Evolutionary conservation across 2,113 vertebrate species (phyloP).

Genomic region (Lutjanus erythropterus): DNA sequence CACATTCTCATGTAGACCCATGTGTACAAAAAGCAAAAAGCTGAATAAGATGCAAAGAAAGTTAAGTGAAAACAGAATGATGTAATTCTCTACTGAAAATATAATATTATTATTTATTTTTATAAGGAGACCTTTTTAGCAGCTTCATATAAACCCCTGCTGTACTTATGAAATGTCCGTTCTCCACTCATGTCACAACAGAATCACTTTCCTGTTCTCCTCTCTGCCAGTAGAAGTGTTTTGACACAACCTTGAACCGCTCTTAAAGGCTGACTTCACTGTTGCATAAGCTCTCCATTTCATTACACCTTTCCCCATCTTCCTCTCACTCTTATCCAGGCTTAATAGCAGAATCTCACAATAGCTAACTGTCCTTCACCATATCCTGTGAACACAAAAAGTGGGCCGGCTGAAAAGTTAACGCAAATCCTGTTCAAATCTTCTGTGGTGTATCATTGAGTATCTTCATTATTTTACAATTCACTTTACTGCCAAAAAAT

Average conservation of each 20-base stretch:
- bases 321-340: background rate
- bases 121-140: background rate
- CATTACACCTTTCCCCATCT: conserved; percentile 2
- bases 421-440: conserved; percentile 22
- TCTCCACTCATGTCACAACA: background rate
- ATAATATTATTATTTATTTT: background rate
- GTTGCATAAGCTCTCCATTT: conserved; percentile 39
- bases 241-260: conserved; percentile 49
- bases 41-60: background rate
- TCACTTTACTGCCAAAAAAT: background rate
- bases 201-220: background rate
- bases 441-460: conserved; percentile 20
- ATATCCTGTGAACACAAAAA: conserved; percentile 28
- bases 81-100: background rate
- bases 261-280: background rate
- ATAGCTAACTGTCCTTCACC: conserved; percentile 20
- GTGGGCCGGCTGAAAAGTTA: background rate
- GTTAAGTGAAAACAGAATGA: background rate
- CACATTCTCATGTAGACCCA: background rate
- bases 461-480: background rate
- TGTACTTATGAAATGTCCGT: conserved; percentile 2
- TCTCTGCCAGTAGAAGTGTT: background rate
- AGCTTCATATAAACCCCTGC: background rate
- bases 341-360: conserved; percentile 16
- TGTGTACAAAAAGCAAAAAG: background rate